Evolutionary conservation across 2,113 vertebrate species (phyloP).

Genomic region (Scortum barcoo): DNA sequence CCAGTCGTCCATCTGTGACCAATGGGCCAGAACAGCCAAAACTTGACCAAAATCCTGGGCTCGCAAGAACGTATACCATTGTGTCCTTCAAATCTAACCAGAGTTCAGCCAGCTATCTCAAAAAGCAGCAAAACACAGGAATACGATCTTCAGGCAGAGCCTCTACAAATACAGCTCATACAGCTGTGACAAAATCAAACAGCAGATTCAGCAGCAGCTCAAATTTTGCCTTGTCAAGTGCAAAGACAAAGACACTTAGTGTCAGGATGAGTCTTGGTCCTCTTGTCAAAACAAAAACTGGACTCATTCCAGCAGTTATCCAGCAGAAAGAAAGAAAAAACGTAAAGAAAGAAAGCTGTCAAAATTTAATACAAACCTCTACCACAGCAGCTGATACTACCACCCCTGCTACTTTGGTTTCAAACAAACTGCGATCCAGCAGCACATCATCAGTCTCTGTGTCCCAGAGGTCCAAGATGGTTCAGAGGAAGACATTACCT

Average conservation of each 20-base stretch:
- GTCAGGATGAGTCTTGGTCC: constrained; percentile 54
- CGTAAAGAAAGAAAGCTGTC: too few relatives aligned
- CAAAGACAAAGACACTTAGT: accelerated
- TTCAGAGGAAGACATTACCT: constrained; percentile 15
- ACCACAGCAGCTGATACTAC: not conserved
- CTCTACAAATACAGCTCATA: not conserved
- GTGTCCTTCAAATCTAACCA: constrained; percentile 4
- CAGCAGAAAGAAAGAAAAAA: constrained; percentile 33
- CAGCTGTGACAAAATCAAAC: constrained; percentile 1
- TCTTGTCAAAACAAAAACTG: constrained; percentile 69
- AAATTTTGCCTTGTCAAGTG: not conserved
- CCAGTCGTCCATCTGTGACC: too few relatives aligned
- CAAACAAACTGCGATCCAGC: not conserved
- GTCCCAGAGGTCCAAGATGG: not conserved
- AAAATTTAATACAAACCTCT: not conserved
- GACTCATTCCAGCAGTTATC: constrained; percentile 65
- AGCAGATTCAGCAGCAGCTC: not conserved
- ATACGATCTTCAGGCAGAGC: not conserved
- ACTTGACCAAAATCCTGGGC: not conserved
- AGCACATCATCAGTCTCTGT: not conserved
- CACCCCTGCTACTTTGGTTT: too few relatives aligned
- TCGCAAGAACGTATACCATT: not conserved
- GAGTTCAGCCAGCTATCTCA: not conserved
- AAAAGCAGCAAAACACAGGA: constrained; percentile 1
- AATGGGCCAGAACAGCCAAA: not conserved